Conservation (phyloP, 2,113 vertebrate species). For the Thunnus thynnus region DNA sequence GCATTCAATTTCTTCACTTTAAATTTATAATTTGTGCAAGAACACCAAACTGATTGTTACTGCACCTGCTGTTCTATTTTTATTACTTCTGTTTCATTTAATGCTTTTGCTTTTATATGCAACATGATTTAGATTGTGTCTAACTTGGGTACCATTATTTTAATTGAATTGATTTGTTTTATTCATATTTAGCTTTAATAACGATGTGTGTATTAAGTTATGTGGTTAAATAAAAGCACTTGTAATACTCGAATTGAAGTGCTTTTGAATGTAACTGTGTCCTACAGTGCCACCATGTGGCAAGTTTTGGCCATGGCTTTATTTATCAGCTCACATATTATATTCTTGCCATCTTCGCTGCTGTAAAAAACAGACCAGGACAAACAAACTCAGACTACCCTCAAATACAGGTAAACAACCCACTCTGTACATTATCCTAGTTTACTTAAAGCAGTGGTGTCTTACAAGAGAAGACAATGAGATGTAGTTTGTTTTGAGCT, state of each 20-base stretch:
- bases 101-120: too few relatives aligned
- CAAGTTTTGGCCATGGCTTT: not conserved
- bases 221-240: not conserved
- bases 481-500: not conserved
- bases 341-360: not conserved
- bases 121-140: too few relatives aligned
- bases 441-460: not conserved
- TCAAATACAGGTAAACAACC: not conserved
- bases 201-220: not conserved
- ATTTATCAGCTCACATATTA: not conserved
- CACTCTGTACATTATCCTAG: not conserved
- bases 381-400: not conserved
- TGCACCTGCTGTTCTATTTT: too few relatives aligned
- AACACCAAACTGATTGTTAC: too few relatives aligned
- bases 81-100: too few relatives aligned
- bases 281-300: slow-evolving; percentile 63
- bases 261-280: not conserved
- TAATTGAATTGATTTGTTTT: too few relatives aligned
- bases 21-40: too few relatives aligned
- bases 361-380: not conserved
- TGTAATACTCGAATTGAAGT: not conserved
- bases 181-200: too few relatives aligned
- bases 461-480: not conserved
- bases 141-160: too few relatives aligned
- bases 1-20: too few relatives aligned